Evolutionary conservation across 2,797 vertebrate genomes (phyloP).

Genomic region (Toxotes lorentzi): DNA sequence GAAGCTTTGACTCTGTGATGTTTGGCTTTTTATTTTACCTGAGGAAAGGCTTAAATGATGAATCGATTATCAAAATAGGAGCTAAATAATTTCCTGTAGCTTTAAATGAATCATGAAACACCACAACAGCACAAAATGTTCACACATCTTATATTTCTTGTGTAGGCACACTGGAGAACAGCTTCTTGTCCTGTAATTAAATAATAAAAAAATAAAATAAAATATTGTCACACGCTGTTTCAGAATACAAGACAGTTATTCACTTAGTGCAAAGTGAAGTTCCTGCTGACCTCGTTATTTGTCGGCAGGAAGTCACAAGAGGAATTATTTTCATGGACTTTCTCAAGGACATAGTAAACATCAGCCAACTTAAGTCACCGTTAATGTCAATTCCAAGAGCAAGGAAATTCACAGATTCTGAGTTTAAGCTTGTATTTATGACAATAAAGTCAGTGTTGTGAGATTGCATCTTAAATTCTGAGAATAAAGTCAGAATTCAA

Average conservation of each 20-base stretch:
- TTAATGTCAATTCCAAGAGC: not conserved
- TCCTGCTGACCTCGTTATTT: not conserved
- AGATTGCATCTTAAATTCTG: constrained; percentile 1
- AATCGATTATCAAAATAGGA: not conserved
- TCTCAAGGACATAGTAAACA: not conserved
- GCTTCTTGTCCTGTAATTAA: no score
- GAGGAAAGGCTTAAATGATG: no score
- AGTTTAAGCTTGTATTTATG: not conserved
- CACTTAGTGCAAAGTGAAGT: not conserved
- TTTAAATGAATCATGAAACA: no score
- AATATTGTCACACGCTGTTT: not conserved
- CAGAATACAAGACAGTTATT: not conserved
- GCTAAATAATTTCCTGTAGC: not conserved
- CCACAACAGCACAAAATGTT: no score
- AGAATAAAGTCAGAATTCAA: not conserved
- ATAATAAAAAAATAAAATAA: not conserved
- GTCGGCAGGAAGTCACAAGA: not conserved
- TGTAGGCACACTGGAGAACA: no score
- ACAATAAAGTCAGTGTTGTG: not conserved
- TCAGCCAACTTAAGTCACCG: not conserved
- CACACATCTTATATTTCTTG: no score
- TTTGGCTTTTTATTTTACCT: no score
- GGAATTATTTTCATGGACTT: not conserved
- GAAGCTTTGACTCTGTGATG: no score
- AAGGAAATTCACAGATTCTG: not conserved